Percentiles rank a stretch among this genome's conserved stretches.
phyloP scores from a whole-genome alignment of 1,140 invertebrate genomes.

The Piezodorus guildinii region DNA sequence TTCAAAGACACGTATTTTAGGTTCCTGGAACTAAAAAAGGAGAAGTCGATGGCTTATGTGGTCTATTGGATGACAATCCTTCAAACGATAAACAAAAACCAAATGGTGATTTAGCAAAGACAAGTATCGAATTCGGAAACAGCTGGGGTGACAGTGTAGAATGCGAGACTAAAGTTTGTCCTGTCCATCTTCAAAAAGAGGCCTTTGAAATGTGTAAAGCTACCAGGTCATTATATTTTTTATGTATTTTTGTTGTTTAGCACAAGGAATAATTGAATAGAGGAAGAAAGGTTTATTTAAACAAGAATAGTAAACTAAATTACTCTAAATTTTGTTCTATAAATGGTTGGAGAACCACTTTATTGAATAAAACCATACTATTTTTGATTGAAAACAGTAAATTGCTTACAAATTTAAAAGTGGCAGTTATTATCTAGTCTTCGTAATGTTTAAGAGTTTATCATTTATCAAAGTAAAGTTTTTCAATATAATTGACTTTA shows the following conservation, averaged over 20 bases:
- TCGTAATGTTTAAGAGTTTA: too few species aligned
- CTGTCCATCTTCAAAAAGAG: slow-evolving; percentile 42
- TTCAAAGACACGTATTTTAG: slow-evolving; percentile 23
- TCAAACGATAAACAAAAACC: slow-evolving; percentile 58
- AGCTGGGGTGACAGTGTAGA: slow-evolving; percentile 48
- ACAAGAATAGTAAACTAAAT: too few species aligned
- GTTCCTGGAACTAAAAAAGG: slow-evolving; percentile 41
- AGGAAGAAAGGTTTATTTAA: too few species aligned
- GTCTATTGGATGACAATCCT: slow-evolving; percentile 52
- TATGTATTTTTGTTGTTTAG: not conserved
- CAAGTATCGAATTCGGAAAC: slow-evolving; percentile 56
- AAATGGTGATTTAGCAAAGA: slow-evolving; percentile 46
- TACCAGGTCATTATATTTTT: slow-evolving; percentile 34
- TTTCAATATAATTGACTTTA: too few species aligned
- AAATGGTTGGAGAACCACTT: too few species aligned
- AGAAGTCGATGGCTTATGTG: slow-evolving; percentile 64
- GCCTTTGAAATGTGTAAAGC: slow-evolving; percentile 49
- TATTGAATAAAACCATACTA: too few species aligned
- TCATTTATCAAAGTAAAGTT: too few species aligned
- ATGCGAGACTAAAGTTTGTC: slow-evolving; percentile 45
- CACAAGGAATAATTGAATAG: too few species aligned
- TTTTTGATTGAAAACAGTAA: too few species aligned
- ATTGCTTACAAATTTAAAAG: too few species aligned
- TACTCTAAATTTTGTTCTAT: too few species aligned
- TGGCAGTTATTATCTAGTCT: too few species aligned